A percentile compares a stretch with the other conserved stretches of the same genome.
These are phyloP conservation scores for Vicugna pacos DNA, from an alignment of 2,113 vertebrate genomes.

Conservation along the genomic window DNA sequence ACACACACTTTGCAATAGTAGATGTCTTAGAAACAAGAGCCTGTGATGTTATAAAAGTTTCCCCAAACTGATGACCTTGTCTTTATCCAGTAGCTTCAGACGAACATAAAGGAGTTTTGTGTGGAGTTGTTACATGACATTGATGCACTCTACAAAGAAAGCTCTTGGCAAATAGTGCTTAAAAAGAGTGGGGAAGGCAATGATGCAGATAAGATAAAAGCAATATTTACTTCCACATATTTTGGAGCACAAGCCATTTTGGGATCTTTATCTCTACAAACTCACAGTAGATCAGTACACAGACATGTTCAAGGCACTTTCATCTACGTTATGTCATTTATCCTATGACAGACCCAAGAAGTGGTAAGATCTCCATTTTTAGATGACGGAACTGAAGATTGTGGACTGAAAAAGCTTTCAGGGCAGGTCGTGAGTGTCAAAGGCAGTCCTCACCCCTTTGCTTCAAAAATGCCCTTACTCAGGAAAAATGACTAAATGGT, in stretches of 20 bases:
- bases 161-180: not conserved
- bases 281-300: not conserved
- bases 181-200: not conserved
- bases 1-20: not conserved
- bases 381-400: not conserved
- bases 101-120: conserved; percentile 13
- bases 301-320: conserved; percentile 16
- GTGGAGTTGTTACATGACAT: not conserved
- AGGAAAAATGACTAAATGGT: not conserved
- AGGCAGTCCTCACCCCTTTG: not conserved
- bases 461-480: not conserved
- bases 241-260: not conserved
- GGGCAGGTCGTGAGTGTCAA: not conserved
- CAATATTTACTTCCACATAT: not conserved
- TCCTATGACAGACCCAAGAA: not conserved
- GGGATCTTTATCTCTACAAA: not conserved
- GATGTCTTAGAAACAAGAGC: not conserved
- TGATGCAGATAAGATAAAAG: conserved; percentile 46
- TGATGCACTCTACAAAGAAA: not conserved
- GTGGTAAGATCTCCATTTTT: not conserved
- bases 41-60: not conserved
- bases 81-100: not conserved
- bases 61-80: not conserved
- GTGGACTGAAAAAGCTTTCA: not conserved
- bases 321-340: not conserved